Percentiles rank a stretch among this genome's conserved stretches.
Evolutionary conservation across 2,113 vertebrate species (phyloP).

Genomic region (Trinectes maculatus): DNA sequence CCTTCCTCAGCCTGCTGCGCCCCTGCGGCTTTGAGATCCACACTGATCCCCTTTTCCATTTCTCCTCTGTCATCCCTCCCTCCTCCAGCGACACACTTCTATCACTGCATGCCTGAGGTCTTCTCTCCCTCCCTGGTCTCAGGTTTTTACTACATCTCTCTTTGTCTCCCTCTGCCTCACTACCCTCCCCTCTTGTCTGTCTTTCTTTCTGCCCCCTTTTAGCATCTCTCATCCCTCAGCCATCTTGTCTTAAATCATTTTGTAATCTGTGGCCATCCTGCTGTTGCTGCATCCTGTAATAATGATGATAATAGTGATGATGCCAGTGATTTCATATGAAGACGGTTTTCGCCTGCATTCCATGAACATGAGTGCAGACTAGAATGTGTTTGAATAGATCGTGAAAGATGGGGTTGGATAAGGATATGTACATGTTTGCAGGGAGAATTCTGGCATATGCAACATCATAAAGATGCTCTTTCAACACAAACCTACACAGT

Average conservation of each 20-base stretch:
- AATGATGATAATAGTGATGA: constrained; percentile 45
- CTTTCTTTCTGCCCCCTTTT: constrained; percentile 8
- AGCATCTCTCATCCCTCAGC: constrained; percentile 29
- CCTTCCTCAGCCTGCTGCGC: constrained; percentile 52
- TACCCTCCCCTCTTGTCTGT: constrained; percentile 3
- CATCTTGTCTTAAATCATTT: constrained; percentile 53
- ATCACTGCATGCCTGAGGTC: constrained; percentile 21
- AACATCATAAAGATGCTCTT: constrained; percentile 24
- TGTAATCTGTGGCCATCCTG: constrained; percentile 52
- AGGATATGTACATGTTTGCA: background rate
- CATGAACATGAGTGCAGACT: constrained; percentile 5
- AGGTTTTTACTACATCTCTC: constrained; percentile 10
- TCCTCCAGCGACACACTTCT: constrained; percentile 34
- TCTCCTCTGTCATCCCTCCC: constrained; percentile 21
- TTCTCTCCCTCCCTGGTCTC: background rate
- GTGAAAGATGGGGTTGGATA: constrained; percentile 12
- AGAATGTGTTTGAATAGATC: constrained; percentile 20
- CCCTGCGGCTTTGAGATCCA: constrained; percentile 50
- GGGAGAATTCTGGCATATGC: constrained; percentile 21
- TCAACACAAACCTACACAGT: constrained; percentile 1
- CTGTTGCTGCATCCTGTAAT: constrained; percentile 46
- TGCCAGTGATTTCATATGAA: constrained; percentile 48
- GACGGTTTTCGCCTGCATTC: constrained; percentile 32
- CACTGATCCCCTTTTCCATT: constrained; percentile 40
- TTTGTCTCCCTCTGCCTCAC: constrained; percentile 5